A percentile compares a stretch with the other conserved stretches of the same genome.
Conservation (phyloP, 1,140 invertebrate genomes). For the Chelonus insularis region DNA sequence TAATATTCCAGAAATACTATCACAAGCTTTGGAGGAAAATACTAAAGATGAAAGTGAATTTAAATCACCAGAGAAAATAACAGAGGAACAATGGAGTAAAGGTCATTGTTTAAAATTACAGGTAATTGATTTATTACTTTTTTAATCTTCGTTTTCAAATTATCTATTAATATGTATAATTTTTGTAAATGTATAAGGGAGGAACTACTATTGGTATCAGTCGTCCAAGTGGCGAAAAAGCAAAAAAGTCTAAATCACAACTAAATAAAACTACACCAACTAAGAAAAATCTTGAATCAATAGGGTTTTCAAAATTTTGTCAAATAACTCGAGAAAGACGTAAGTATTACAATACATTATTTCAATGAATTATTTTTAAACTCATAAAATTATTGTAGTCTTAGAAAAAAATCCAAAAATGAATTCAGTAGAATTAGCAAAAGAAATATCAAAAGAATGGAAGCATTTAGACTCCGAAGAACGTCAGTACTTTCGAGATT, state of each 20-base stretch:
- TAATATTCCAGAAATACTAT: neutral
- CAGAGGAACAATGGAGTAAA: constrained; percentile 53
- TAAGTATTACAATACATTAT: constrained; percentile 35
- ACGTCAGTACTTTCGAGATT: constrained; percentile 54
- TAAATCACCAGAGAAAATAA: neutral
- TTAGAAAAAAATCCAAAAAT: constrained; percentile 46
- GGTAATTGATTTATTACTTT: constrained; percentile 10
- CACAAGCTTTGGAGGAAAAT: neutral
- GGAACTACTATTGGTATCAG: too few relatives aligned
- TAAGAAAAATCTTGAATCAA: too few relatives aligned
- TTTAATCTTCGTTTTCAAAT: neutral
- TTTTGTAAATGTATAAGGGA: constrained; percentile 26
- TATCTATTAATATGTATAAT: neutral
- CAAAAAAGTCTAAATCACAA: too few relatives aligned
- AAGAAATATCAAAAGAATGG: constrained; percentile 51
- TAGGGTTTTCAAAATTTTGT: too few relatives aligned
- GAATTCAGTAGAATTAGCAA: constrained; percentile 51
- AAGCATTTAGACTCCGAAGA: constrained; percentile 51
- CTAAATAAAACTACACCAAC: too few relatives aligned
- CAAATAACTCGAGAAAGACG: too few relatives aligned
- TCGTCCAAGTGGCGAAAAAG: too few relatives aligned
- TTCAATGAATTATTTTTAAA: constrained; percentile 13
- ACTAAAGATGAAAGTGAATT: neutral
- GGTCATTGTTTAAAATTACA: constrained; percentile 45
- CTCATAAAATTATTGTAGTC: constrained; percentile 29